Evolutionary conservation across 2,888 invertebrate genomes (phyloP).

Genomic region (Coenonympha glycerion): DNA sequence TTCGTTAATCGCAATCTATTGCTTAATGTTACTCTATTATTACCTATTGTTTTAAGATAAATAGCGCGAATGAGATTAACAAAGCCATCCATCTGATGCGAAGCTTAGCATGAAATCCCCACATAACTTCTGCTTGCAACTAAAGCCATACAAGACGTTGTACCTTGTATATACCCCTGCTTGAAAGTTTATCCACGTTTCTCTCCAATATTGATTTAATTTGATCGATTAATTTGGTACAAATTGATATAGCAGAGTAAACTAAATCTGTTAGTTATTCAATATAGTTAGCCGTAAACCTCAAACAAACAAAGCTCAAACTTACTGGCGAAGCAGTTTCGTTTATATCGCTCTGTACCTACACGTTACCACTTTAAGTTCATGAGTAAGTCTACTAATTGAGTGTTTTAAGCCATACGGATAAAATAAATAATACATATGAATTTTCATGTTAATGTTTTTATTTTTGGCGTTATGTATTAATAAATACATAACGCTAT

Average conservation of each 20-base stretch:
- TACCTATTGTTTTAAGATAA: too few relatives aligned
- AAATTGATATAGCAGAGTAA: slow-evolving; percentile 9
- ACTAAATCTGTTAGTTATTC: slow-evolving; percentile 20
- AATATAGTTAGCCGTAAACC: slow-evolving; percentile 14
- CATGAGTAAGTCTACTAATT: too few relatives aligned
- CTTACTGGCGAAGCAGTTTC: slow-evolving; percentile 34
- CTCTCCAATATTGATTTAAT: slow-evolving; percentile 3
- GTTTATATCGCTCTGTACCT: slow-evolving; percentile 27
- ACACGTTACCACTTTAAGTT: slow-evolving; percentile 33
- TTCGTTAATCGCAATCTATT: too few relatives aligned
- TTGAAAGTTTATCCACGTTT: slow-evolving; percentile 4
- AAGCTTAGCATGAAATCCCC: too few relatives aligned
- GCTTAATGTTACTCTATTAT: too few relatives aligned
- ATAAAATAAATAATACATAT: too few relatives aligned
- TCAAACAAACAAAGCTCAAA: slow-evolving; percentile 15
- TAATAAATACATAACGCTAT: too few relatives aligned
- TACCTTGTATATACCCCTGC: background rate
- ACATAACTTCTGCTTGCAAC: background rate
- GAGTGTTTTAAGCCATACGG: too few relatives aligned
- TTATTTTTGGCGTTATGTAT: background rate
- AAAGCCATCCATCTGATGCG: too few relatives aligned
- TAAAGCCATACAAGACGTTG: background rate
- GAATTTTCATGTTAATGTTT: too few relatives aligned
- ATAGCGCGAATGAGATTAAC: too few relatives aligned
- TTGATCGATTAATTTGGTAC: slow-evolving; percentile 15